Evolutionary conservation across 2,888 invertebrate genomes (phyloP).

Genomic region (Tricholauxania praeusta): DNA sequence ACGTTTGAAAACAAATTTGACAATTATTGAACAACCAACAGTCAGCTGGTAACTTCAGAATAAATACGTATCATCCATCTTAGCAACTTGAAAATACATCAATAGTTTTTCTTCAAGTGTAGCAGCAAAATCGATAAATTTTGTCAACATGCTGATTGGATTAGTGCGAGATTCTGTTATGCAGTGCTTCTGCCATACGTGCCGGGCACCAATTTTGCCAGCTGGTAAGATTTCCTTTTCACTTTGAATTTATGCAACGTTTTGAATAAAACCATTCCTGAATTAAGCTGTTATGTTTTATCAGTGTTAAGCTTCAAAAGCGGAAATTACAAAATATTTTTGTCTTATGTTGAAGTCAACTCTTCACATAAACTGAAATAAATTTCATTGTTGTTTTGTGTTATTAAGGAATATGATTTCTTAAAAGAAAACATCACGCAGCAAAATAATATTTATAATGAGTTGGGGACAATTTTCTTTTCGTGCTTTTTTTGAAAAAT

Average conservation of each 20-base stretch:
- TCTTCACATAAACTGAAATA: too few species aligned
- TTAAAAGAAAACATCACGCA: too few species aligned
- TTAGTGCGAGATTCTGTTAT: conserved; percentile 91
- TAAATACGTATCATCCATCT: neutral
- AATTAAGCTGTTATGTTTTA: conserved; percentile 20
- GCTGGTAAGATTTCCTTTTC: conserved; percentile 73
- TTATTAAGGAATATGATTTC: too few species aligned
- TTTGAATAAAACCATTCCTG: neutral
- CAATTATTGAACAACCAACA: neutral
- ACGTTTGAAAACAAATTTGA: too few species aligned
- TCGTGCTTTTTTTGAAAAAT: too few species aligned
- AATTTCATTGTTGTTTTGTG: too few species aligned
- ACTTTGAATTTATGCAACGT: neutral
- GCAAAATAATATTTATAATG: too few species aligned
- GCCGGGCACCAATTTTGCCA: conserved; percentile 84
- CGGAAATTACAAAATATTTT: conserved; percentile 10
- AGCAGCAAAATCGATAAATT: conserved; percentile 50
- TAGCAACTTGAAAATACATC: neutral
- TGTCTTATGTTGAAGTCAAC: too few species aligned
- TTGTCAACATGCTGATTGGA: conserved; percentile 81
- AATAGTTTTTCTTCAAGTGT: conserved; percentile 24
- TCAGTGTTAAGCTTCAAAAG: conserved; percentile 20
- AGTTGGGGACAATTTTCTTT: too few species aligned
- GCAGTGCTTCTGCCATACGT: conserved; percentile 95
- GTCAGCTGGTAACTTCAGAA: neutral